phyloP scores from a whole-genome alignment of 2,797 vertebrate genomes.

The Megalops cyprinoides region DNA sequence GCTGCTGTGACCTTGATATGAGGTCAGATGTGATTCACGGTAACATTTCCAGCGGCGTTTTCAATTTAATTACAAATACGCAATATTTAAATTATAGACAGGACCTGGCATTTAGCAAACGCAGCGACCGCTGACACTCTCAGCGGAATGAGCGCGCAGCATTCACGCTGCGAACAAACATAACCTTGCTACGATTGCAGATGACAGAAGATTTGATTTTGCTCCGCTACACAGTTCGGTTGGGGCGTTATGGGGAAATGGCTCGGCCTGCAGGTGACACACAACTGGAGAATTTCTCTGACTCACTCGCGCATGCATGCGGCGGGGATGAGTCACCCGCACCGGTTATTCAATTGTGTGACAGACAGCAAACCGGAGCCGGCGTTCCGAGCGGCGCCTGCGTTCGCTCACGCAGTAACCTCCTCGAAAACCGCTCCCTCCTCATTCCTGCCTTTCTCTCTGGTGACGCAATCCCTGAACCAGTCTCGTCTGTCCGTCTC shows the following conservation, averaged over 20 bases:
- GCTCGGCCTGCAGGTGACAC: background rate
- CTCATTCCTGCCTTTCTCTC: background rate
- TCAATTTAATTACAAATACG: background rate
- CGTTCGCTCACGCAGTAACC: conserved; percentile 59
- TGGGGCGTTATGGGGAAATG: background rate
- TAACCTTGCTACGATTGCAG: background rate
- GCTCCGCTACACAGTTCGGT: background rate
- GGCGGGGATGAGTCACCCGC: conserved; percentile 66
- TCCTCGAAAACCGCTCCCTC: conserved; percentile 11
- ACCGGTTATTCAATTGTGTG: conserved; percentile 53
- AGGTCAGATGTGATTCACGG: background rate
- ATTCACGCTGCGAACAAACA: background rate
- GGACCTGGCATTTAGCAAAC: background rate
- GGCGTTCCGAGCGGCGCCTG: conserved; percentile 21
- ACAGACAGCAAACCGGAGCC: conserved; percentile 49
- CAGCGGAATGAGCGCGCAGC: background rate
- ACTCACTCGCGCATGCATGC: conserved; percentile 54
- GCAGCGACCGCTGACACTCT: background rate
- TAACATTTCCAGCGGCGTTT: background rate
- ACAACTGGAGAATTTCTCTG: conserved; percentile 47
- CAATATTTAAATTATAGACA: background rate
- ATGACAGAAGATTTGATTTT: background rate
- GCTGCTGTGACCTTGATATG: background rate
- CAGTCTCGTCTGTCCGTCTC: background rate
- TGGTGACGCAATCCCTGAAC: background rate